Evolutionary conservation across 2,113 vertebrate species (phyloP), one percentile per base, ranked within the genome.

Genomic region (Egretta garzetta): DNA sequence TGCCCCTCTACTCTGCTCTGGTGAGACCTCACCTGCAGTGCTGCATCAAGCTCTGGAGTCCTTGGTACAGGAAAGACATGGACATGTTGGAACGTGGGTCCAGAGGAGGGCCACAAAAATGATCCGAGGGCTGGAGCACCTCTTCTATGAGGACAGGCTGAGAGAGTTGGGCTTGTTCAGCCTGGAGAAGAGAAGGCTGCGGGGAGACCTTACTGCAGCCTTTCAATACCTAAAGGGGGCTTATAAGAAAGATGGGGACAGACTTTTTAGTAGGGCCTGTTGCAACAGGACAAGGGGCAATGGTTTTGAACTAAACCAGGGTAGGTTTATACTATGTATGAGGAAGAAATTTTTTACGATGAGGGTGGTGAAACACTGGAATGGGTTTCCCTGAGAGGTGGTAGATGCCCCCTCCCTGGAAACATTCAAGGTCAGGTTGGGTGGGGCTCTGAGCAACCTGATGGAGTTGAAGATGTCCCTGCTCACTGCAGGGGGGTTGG

Each of bases 281-380:
- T 30, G 33, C 1, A 1, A 30, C 3, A 55, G 11, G 33, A 56
- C 8, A 55, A 28, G 10, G 32, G 8, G 6, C 6, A n/a, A 22
- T 45, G 24, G 32, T n/a, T 79, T 67, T 56, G 30, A 81, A 45
- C 52, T 28, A n/a, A 55, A 56, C 24, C 8, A 26, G 19, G 4
- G 26, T 28, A 35, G 24, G 35, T 23, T 67, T 1, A 82, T 4
- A 13, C 16, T 7, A 47, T 9, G 20, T 37, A 26, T 5, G 58
- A 68, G 21, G 27, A 58, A 37, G 33, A 47, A 10, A 19, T 19
- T 58, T 37, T 67, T 58, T 32, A 58, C 5, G 0, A 4, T 37
- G 20, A 30, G 8, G 8, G 23, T 28, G 8, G 30, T 71, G 55
- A 71, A n/a, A 23, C 30, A 60, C 45, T 23, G 22, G 13, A 3